Percentiles rank a stretch among this genome's conserved stretches.
phyloP scores from a whole-genome alignment of 2,113 vertebrate species.

The Aptenodytes patagonicus region DNA sequence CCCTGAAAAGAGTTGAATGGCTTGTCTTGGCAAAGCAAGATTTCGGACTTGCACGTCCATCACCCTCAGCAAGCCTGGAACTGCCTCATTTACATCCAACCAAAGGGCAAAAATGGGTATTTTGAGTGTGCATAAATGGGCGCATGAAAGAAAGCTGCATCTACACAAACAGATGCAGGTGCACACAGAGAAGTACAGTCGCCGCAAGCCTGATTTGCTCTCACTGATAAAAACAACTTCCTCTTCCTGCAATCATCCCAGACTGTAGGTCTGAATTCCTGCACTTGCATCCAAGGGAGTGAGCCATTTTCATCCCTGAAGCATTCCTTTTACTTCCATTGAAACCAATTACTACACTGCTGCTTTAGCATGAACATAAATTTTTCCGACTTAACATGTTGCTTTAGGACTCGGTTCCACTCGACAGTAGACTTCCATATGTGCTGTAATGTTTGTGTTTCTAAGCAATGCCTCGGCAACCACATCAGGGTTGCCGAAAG shows the following conservation, averaged over 20 bases:
- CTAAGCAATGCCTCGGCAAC: conserved; percentile 63
- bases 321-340: conserved; percentile 48
- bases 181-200: rapidly evolving
- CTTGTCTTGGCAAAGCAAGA: background rate
- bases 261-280: background rate
- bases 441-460: conserved; percentile 68
- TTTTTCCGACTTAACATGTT: conserved; percentile 66
- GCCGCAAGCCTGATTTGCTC: background rate
- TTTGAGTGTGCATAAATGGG: background rate
- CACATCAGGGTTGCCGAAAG: conserved; percentile 55
- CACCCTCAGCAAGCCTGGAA: background rate
- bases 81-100: background rate
- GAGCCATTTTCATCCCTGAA: conserved; percentile 20
- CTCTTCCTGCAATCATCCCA: background rate
- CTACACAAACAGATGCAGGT: rapidly evolving
- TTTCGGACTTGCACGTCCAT: background rate
- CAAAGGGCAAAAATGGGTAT: background rate
- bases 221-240: background rate
- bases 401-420: conserved; percentile 64
- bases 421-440: conserved; percentile 66
- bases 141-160: background rate
- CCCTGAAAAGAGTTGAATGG: background rate
- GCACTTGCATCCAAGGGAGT: background rate
- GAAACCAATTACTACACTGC: conserved; percentile 56
- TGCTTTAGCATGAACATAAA: conserved; percentile 58